phyloP scores from a whole-genome alignment of 2,888 invertebrate genomes.

The Sepiola atlantica region DNA sequence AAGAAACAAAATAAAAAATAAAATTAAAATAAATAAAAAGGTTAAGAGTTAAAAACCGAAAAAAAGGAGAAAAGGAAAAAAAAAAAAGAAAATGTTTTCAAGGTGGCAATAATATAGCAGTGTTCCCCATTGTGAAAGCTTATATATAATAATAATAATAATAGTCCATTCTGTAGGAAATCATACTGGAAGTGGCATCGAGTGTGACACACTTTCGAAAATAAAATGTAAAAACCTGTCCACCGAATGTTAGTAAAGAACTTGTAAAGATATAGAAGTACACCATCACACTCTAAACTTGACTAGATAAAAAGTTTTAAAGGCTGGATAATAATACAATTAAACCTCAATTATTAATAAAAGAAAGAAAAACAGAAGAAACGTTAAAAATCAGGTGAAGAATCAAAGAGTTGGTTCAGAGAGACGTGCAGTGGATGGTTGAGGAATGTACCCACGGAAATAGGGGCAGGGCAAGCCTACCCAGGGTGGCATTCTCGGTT shows the following conservation, averaged over 20 bases:
- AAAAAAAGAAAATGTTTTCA: background rate
- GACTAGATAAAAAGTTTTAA: constrained; percentile 13
- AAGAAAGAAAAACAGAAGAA: background rate
- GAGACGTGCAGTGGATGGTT: background rate
- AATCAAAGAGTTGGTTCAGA: constrained; percentile 32
- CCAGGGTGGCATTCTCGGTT: background rate
- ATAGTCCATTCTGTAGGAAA: background rate
- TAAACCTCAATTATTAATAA: background rate
- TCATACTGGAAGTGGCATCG: background rate
- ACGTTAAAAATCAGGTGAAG: background rate
- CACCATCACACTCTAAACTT: constrained; percentile 23
- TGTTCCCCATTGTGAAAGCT: background rate
- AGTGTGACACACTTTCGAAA: background rate
- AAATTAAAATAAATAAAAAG: background rate
- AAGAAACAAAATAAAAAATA: background rate
- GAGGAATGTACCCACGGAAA: background rate
- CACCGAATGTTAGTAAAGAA: background rate
- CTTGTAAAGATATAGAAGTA: background rate
- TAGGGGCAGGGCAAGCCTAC: background rate
- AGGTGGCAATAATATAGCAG: constrained; percentile 32
- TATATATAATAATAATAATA: background rate
- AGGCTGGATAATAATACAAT: background rate
- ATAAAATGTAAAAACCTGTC: background rate
- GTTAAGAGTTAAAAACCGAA: background rate
- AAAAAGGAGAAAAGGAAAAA: background rate